A percentile compares a stretch with the other conserved stretches of the same genome.
These are phyloP conservation scores for Cariama cristata DNA, from an alignment of 2,113 vertebrate genomes.

Conservation along the genomic window DNA sequence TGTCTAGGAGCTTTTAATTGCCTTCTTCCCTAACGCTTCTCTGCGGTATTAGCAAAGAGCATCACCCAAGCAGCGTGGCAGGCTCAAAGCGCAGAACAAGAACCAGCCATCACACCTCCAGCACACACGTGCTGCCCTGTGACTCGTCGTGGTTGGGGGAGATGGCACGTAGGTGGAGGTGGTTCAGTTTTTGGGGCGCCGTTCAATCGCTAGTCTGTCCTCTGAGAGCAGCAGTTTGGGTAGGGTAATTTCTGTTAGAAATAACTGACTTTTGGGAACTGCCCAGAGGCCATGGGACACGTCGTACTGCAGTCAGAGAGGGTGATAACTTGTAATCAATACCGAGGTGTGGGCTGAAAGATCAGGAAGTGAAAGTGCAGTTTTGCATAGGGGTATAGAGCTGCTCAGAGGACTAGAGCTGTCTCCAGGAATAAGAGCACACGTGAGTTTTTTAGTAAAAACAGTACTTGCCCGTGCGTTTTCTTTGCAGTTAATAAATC, in stretches of 20 bases:
- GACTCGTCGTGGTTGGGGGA: background rate
- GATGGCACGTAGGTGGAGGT: rapidly evolving
- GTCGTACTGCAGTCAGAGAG: rapidly evolving
- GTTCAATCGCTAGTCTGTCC: background rate
- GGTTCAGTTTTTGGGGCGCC: background rate
- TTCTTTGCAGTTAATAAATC: background rate
- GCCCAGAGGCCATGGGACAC: background rate
- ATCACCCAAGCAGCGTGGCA: background rate
- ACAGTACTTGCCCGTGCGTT: background rate
- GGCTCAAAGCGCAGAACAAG: background rate
- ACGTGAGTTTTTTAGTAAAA: background rate
- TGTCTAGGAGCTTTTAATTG: background rate
- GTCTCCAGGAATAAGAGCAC: background rate
- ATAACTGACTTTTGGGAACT: background rate
- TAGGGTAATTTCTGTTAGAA: background rate
- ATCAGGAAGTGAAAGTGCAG: background rate
- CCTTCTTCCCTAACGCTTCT: background rate
- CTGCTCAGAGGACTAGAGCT: background rate
- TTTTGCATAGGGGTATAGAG: slow-evolving; percentile 3
- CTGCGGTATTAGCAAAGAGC: background rate
- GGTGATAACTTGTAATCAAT: background rate
- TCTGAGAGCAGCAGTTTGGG: background rate
- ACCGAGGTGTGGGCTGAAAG: background rate
- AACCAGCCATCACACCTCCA: background rate
- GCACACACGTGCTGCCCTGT: rapidly evolving